Conservation (phyloP, 1,140 invertebrate genomes). For the Trypoxylus dichotomus region DNA sequence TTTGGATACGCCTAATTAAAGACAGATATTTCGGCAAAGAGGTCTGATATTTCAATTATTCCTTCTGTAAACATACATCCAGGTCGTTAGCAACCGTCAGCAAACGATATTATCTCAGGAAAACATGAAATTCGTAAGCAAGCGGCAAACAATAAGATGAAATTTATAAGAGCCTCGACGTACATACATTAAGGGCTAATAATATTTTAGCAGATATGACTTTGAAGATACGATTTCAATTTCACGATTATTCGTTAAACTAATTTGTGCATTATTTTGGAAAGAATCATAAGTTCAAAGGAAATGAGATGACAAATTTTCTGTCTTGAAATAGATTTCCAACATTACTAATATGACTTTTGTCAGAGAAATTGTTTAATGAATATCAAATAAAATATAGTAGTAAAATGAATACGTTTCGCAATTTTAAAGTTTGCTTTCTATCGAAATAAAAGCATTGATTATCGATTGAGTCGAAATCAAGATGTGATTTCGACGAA, state of each 20-base stretch:
- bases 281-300: neutral
- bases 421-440: no score
- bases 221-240: neutral
- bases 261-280: neutral
- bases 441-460: no score
- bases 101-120: neutral
- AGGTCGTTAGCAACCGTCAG: neutral
- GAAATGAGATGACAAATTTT: neutral
- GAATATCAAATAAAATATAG: no score
- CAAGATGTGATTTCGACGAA: no score
- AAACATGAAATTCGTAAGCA: neutral
- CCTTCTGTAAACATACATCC: neutral
- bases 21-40: neutral
- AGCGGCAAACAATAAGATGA: neutral
- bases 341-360: no score
- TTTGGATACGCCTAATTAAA: neutral
- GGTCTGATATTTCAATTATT: neutral
- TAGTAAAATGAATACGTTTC: no score
- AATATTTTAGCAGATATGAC: neutral
- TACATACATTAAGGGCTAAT: neutral
- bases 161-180: neutral
- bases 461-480: no score
- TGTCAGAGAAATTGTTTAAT: no score
- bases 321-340: neutral
- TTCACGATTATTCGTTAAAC: neutral